Evolutionary conservation across 2,113 vertebrate genomes (phyloP).

Genomic region (Rhynchomys soricoides): DNA sequence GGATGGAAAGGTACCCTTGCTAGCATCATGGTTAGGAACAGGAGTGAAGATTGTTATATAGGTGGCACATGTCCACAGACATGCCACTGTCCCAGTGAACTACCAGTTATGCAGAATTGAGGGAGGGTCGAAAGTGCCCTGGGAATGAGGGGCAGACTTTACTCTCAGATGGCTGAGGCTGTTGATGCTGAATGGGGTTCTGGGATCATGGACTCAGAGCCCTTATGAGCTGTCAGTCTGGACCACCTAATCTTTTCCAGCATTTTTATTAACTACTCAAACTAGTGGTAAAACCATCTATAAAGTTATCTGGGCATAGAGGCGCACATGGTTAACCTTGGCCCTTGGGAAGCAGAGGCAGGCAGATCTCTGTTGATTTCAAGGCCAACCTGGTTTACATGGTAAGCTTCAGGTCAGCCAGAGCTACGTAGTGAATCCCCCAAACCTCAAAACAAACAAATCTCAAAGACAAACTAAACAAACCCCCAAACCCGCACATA

Average conservation of each 20-base stretch:
- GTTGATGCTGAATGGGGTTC: not conserved
- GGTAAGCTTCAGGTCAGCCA: not conserved
- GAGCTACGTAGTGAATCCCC: not conserved
- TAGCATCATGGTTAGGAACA: not conserved
- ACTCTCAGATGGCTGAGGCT: not conserved
- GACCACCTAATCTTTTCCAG: not conserved
- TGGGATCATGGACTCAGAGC: not conserved
- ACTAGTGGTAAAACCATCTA: fast-evolving
- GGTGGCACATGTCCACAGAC: not conserved
- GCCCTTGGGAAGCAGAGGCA: not conserved
- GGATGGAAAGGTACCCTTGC: fast-evolving
- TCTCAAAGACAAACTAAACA: not conserved
- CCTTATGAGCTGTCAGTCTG: fast-evolving
- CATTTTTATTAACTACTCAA: not conserved
- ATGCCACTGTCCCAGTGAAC: too few species aligned
- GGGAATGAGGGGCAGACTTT: too few species aligned
- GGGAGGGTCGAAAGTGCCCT: not conserved
- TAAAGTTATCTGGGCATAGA: not conserved
- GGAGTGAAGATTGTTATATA: fast-evolving
- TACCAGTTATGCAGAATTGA: not conserved
- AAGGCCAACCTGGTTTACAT: not conserved
- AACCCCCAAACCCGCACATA: too few species aligned
- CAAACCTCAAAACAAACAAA: not conserved
- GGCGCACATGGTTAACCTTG: not conserved
- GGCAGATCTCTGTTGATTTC: not conserved